Evolutionary conservation across 1,140 invertebrate species (phyloP).

Genomic region (Zaprionus kolodkinae): DNA sequence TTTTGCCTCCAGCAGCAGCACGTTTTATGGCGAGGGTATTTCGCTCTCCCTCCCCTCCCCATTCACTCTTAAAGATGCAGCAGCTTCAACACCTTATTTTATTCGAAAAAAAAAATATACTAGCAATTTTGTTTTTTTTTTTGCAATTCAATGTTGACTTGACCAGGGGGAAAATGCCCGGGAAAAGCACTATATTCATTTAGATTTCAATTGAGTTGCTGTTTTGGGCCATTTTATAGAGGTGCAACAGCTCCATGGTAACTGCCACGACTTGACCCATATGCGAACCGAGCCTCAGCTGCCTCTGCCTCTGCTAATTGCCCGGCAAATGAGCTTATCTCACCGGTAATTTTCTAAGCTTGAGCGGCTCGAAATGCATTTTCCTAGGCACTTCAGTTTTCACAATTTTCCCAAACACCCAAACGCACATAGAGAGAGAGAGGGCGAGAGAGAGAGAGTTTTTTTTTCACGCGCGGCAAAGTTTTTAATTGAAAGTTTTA

Average conservation of each 20-base stretch:
- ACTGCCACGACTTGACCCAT: neutral
- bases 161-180: neutral
- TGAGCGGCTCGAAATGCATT: constrained; percentile 43
- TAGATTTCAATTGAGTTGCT: neutral
- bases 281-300: constrained; percentile 8
- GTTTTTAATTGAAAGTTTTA: constrained; percentile 73
- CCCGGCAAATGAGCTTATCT: constrained; percentile 41
- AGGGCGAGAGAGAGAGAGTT: neutral
- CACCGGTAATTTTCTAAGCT: constrained; percentile 40
- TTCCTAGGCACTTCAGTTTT: constrained; percentile 31
- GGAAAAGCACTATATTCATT: neutral
- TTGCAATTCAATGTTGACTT: neutral
- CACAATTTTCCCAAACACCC: constrained; percentile 15
- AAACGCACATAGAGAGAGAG: neutral
- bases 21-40: constrained; percentile 12
- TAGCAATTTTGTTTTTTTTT: no score
- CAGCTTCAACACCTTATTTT: constrained; percentile 21
- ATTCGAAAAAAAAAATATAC: neutral
- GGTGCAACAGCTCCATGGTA: no score
- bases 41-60: neutral
- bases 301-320: constrained; percentile 32
- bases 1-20: constrained; percentile 11
- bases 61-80: constrained; percentile 36
- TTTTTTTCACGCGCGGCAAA: constrained; percentile 62
- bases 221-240: neutral